Evolutionary conservation across 1,140 invertebrate species (phyloP).

Genomic region (Achatina immaculata): DNA sequence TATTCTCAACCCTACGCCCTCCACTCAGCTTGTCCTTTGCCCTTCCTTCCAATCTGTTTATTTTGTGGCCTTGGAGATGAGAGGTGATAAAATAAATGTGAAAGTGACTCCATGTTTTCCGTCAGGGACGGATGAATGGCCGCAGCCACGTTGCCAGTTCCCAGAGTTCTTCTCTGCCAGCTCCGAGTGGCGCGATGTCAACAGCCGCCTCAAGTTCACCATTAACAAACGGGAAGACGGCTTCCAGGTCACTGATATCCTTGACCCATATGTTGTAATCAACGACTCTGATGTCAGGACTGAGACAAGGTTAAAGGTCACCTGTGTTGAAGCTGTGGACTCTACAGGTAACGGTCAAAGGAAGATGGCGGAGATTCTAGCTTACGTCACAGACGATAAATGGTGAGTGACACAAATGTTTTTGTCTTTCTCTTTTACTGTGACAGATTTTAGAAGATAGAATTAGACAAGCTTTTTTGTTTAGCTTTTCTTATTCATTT

Average conservation of each 20-base stretch:
- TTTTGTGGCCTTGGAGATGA: too few relatives aligned
- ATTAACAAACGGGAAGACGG: neutral
- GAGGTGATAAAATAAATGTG: too few relatives aligned
- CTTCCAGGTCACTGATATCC: conserved; percentile 8
- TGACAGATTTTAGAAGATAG: too few relatives aligned
- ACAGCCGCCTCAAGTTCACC: neutral
- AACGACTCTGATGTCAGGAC: conserved; percentile 3
- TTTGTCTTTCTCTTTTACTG: too few relatives aligned
- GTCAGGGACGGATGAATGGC: conserved; percentile 1
- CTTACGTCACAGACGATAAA: conserved; percentile 29
- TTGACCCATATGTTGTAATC: neutral
- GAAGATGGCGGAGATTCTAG: neutral
- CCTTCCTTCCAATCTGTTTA: too few relatives aligned
- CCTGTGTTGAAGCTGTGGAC: neutral
- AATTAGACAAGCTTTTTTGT: too few relatives aligned
- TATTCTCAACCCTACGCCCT: too few relatives aligned
- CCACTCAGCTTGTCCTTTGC: too few relatives aligned
- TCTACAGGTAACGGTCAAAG: neutral
- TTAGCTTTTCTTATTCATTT: too few relatives aligned
- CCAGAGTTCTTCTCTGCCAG: neutral
- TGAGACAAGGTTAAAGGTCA: conserved; percentile 14
- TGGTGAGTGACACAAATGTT: conserved; percentile 15
- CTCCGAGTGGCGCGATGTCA: conserved; percentile 22
- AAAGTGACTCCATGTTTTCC: too few relatives aligned
- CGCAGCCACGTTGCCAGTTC: conserved; percentile 2